phyloP scores from a whole-genome alignment of 2,888 invertebrate species.

The Trichogramma dendrolimi region DNA sequence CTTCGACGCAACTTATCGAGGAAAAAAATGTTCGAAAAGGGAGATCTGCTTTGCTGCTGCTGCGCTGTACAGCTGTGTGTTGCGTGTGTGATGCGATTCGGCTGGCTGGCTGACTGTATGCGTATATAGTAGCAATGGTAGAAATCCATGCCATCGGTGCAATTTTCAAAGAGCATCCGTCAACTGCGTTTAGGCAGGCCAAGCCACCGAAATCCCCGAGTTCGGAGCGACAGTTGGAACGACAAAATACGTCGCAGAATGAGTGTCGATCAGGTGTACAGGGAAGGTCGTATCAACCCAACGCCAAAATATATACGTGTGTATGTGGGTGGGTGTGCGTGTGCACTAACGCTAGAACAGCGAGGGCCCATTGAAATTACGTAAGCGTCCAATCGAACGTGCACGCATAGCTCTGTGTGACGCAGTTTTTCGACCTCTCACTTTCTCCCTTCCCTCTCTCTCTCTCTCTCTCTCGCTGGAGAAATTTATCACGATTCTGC shows the following conservation, averaged over 20 bases:
- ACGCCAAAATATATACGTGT: neutral
- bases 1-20: too few relatives aligned
- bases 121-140: too few relatives aligned
- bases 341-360: too few relatives aligned
- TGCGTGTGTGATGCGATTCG: too few relatives aligned
- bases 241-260: neutral
- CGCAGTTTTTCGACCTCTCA: slow-evolving; percentile 6
- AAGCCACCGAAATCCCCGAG: slow-evolving; percentile 4
- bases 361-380: slow-evolving; percentile 19
- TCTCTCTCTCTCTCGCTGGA: neutral
- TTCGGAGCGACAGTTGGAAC: too few relatives aligned
- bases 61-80: too few relatives aligned
- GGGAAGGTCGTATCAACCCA: neutral
- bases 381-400: slow-evolving; percentile 19
- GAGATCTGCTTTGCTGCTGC: too few relatives aligned
- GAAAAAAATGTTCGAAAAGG: too few relatives aligned
- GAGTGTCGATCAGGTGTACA: slow-evolving; percentile 13
- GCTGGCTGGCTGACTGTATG: too few relatives aligned
- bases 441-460: slow-evolving; percentile 1
- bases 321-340: neutral
- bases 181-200: slow-evolving; percentile 8
- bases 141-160: too few relatives aligned
- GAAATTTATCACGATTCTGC: slow-evolving; percentile 17
- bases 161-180: slow-evolving; percentile 8
- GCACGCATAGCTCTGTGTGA: neutral